Base-by-base conservation (phyloP, 1,140 invertebrate genomes). In the Brachionus koreanus region DNA sequence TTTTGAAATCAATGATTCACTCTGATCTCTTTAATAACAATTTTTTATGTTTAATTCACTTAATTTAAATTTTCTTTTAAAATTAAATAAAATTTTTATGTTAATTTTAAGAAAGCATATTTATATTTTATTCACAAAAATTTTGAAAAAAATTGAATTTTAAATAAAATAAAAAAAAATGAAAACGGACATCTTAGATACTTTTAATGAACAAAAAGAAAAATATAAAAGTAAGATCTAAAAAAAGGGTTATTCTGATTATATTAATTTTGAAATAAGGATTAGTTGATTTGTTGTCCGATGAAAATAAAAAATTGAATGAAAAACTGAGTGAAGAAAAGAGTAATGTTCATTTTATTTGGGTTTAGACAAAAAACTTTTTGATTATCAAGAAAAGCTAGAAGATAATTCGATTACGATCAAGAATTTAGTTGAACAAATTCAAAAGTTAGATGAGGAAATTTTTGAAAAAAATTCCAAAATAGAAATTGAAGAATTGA, bases 401-500 rank as follows among this genome's bases (percentile, higher is more conserved):
- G 29, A 35, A 67, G 25, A 37, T 33, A 67, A 67, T 19, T 19
- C 49, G n/a, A 57, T 6, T 19, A 23, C 7, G 4, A 42, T 69
- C 19, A 46, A 74, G 12, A 25, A 16, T 25, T n/a, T 74, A 9
- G 25, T 74, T 13, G 19, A 46, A 5, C 19, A 74, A 46, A 74
- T 74, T 25, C 39, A 74, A 9, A 74, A 74, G 10, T 74, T 74
- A 25, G 39, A 74, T 12, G 39, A 74, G 7, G 69, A 74, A 46
- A 46, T 46, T 29, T 46, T 46, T 46, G 6, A 23, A 43, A 43
- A 25, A 43, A 25, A 23, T 23, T 29, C 42, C 43, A 5, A 29
- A 33, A 46, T 74, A 10, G 43, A 74, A 46, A 23, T 74, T 2
- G 69, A 74, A 74, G 69, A 74, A 74, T 29, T 74, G 5, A 74